Conservation (phyloP, 2,113 vertebrate genomes). For the Microcebus griseorufus region DNA sequence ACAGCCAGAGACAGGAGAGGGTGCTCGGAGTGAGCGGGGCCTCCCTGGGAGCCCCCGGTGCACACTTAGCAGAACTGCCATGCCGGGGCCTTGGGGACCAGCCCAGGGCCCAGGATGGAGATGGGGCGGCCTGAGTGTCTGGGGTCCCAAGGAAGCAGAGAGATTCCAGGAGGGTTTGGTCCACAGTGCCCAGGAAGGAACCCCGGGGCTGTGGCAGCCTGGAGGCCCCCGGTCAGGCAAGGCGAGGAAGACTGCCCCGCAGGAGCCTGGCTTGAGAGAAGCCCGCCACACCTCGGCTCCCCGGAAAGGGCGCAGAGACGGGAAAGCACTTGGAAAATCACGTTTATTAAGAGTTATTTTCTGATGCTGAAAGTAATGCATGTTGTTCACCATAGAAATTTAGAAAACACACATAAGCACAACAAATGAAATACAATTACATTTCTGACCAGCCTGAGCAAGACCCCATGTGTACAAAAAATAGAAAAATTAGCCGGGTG, state of each 20-base stretch:
- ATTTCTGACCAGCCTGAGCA: too few species aligned
- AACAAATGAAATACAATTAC: background rate
- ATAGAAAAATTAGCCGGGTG: too few species aligned
- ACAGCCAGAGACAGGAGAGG: background rate
- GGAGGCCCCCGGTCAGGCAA: background rate
- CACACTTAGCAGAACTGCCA: background rate
- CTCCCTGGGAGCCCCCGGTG: background rate
- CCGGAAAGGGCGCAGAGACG: fast-evolving
- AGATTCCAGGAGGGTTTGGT: too few species aligned
- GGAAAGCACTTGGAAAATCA: background rate
- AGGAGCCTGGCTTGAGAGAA: background rate
- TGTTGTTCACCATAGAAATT: background rate
- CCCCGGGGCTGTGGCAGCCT: fast-evolving
- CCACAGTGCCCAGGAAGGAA: background rate
- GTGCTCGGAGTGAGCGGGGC: fast-evolving
- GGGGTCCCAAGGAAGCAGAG: background rate
- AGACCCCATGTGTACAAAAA: too few species aligned
- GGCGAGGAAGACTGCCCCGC: too few species aligned
- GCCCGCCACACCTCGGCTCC: fast-evolving
- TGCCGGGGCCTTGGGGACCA: fast-evolving
- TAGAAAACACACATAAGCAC: background rate
- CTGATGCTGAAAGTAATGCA: background rate
- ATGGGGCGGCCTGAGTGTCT: background rate
- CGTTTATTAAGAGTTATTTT: background rate
- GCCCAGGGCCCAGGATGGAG: fast-evolving